Percentiles rank a stretch among this genome's conserved stretches.
phyloP scores from a whole-genome alignment of 2,888 invertebrate species.

The Hyalella azteca region DNA sequence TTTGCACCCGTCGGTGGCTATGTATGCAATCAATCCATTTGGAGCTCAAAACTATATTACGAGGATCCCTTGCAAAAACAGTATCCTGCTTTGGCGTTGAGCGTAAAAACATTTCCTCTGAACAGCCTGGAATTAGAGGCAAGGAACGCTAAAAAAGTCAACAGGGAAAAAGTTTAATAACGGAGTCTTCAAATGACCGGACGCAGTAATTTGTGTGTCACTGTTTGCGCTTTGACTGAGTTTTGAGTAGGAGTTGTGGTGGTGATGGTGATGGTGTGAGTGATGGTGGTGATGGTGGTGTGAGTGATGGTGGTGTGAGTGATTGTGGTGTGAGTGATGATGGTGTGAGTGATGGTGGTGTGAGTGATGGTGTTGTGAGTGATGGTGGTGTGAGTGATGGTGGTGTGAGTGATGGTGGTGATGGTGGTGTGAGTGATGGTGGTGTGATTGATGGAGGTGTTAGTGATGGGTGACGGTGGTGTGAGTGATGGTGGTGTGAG shows the following conservation, averaged over 20 bases:
- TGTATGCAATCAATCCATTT: neutral
- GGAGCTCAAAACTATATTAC: neutral
- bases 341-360: neutral
- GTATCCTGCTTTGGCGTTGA: neutral
- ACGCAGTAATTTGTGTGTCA: slow-evolving; percentile 2
- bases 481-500: neutral
- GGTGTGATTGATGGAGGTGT: neutral
- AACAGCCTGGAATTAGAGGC: neutral
- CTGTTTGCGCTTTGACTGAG: neutral
- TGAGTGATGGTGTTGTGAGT: neutral
- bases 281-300: neutral
- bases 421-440: neutral
- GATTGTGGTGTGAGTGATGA: neutral
- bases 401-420: neutral
- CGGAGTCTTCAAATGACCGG: neutral
- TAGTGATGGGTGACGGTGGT: neutral
- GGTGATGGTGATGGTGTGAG: neutral
- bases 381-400: neutral
- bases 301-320: neutral
- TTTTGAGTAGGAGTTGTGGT: too few species aligned
- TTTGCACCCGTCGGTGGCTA: neutral
- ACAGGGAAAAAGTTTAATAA: neutral
- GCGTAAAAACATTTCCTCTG: neutral
- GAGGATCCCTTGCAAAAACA: neutral
- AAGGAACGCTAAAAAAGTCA: neutral